phyloP scores from a whole-genome alignment of 2,113 vertebrate species.

The Miniopterus natalensis region DNA sequence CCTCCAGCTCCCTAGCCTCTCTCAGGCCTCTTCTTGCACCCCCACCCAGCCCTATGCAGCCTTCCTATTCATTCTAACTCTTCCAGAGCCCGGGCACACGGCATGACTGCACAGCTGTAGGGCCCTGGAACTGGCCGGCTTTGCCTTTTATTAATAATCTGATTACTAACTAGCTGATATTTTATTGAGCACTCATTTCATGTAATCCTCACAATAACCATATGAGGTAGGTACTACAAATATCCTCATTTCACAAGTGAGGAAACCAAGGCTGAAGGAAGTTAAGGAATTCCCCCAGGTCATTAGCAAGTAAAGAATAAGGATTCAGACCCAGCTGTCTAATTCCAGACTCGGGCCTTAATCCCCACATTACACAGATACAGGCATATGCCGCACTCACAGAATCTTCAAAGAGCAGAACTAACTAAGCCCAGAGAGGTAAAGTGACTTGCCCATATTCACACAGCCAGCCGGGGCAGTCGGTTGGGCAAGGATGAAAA shows the following conservation, averaged over 20 bases:
- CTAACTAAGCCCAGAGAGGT: neutral
- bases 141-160: neutral
- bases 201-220: neutral
- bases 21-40: neutral
- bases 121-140: neutral
- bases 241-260: neutral
- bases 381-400: neutral
- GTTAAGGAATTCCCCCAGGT: neutral
- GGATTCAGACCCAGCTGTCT: neutral
- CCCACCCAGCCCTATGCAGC: neutral
- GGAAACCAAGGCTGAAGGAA: neutral
- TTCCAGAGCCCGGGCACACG: too few species aligned
- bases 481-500: neutral
- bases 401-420: neutral
- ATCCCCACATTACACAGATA: rapidly evolving
- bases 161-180: neutral
- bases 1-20: neutral
- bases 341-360: neutral
- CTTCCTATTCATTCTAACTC: neutral
- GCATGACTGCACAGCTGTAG: neutral
- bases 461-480: neutral
- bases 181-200: neutral
- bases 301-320: neutral
- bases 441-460: neutral
- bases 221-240: neutral